A percentile compares a stretch with the other conserved stretches of the same genome.
phyloP scores from a whole-genome alignment of 1,140 invertebrate genomes.

The Panagrolaimus sp. region DNA sequence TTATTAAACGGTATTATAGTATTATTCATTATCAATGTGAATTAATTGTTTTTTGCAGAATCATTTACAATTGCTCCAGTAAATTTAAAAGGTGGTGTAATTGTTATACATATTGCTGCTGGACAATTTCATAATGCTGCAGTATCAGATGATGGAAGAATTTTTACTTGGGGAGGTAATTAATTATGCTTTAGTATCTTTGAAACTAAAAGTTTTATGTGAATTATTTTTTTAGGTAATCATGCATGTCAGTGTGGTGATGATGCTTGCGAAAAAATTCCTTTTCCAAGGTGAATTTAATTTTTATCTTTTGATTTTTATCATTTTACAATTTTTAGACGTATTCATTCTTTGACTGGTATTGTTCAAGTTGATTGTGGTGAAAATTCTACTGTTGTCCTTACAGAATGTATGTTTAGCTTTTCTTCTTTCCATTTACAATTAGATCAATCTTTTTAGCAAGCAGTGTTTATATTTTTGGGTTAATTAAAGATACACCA shows the following conservation, averaged over 20 bases:
- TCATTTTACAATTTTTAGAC: slow-evolving; percentile 7
- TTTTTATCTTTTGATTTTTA: slow-evolving; percentile 5
- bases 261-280: slow-evolving; percentile 4
- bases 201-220: too few species aligned
- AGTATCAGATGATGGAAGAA: slow-evolving; percentile 26
- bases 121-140: slow-evolving; percentile 24
- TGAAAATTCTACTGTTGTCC: slow-evolving; percentile 12
- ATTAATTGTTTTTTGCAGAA: slow-evolving; percentile 9
- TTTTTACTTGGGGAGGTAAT: slow-evolving; percentile 24
- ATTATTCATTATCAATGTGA: not conserved
- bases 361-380: slow-evolving; percentile 25
- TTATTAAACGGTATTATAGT: not conserved
- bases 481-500: slow-evolving; percentile 15
- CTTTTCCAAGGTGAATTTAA: slow-evolving; percentile 7
- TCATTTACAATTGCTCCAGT: slow-evolving; percentile 20
- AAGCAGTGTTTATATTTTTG: slow-evolving; percentile 28
- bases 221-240: too few species aligned
- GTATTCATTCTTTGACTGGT: not conserved
- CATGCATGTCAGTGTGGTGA: slow-evolving; percentile 19
- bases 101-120: slow-evolving; percentile 23
- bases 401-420: slow-evolving; percentile 22
- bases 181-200: too few species aligned
- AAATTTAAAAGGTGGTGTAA: slow-evolving; percentile 4
- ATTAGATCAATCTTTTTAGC: not conserved
- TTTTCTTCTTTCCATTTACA: not conserved